phyloP scores from a whole-genome alignment of 1,140 invertebrate genomes.

The Cotesia glomerata region DNA sequence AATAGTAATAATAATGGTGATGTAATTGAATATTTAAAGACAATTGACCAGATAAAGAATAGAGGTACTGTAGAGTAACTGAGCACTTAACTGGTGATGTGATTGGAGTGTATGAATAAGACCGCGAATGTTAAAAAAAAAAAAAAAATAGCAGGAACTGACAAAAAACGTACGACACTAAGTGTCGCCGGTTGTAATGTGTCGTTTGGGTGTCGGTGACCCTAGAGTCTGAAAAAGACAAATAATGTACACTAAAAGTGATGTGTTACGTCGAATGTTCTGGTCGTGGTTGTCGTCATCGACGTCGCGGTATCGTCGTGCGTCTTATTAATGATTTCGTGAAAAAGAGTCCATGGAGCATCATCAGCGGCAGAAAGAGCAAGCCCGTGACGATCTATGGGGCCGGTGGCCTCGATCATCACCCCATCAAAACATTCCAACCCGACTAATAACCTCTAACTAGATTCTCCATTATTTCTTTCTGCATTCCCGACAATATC shows the following conservation, averaged over 20 bases:
- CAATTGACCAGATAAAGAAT: too few relatives aligned
- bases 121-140: background rate
- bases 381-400: constrained; percentile 17
- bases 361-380: background rate
- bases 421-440: constrained; percentile 22
- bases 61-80: too few relatives aligned
- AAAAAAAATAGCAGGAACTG: background rate
- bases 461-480: constrained; percentile 16
- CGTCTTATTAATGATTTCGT: constrained; percentile 17
- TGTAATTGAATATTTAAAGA: too few relatives aligned
- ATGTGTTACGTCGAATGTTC: background rate
- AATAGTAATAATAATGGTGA: too few relatives aligned
- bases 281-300: background rate
- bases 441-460: constrained; percentile 20
- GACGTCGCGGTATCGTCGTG: constrained; percentile 4
- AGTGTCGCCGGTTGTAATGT: background rate
- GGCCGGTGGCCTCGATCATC: constrained; percentile 17
- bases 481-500: background rate
- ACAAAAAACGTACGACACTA: background rate
- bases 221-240: constrained; percentile 4
- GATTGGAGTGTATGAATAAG: background rate
- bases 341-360: background rate
- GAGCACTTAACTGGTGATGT: background rate
- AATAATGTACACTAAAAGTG: background rate
- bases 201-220: constrained; percentile 15